Evolutionary conservation across 2,888 invertebrate genomes (phyloP), one percentile per base, ranked within the genome.

Genomic region (Cryptus viduatorius): DNA sequence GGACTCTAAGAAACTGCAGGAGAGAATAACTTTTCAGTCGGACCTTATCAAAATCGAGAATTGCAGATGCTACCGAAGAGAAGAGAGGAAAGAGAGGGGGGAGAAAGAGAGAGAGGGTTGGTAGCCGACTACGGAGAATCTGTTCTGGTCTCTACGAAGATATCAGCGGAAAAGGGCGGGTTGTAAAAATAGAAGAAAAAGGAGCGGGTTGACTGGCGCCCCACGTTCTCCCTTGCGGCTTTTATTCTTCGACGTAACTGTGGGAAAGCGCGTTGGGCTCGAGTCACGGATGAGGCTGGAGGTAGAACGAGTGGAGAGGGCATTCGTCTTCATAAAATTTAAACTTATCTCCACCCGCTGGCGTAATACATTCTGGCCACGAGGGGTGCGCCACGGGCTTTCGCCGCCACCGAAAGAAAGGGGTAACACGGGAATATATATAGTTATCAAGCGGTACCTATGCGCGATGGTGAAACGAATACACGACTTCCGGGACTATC

Each of bases 271-370:
- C 59, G 46, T 76, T 72, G 19, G 37, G 67, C 37, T 10, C 42
- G 46, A 46, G 61, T 50, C 50, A 14, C 82, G 86, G 82, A 82
- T 84, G 56, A 37, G 42, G 24, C 61, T 46, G 44, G 37, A 77
- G 80, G 44, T 61, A 73, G 68, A 80, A 46, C 59, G 46, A 72
- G 48, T 48, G 24, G 73, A 73, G 46, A 75, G 68, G 61, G 87
- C 87, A 89, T 89, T 87, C 88, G 87, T 89, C 89, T 88, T 89
- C 88, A 88, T 89, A 89, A 89, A 89, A 89, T 88, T 89, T 87
- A 86, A 89, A 88, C 86, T 89, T 88, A 88, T 88, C 88, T 88
- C 82, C 76, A 73, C 64, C 78, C 78, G 65, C 73, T 80, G 68
- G 73, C 68, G 48, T 84, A 50, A 81, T 73, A 84, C 68, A 84